Conservation (phyloP, 2,797 vertebrate genomes). For the Aratinga solstitialis region DNA sequence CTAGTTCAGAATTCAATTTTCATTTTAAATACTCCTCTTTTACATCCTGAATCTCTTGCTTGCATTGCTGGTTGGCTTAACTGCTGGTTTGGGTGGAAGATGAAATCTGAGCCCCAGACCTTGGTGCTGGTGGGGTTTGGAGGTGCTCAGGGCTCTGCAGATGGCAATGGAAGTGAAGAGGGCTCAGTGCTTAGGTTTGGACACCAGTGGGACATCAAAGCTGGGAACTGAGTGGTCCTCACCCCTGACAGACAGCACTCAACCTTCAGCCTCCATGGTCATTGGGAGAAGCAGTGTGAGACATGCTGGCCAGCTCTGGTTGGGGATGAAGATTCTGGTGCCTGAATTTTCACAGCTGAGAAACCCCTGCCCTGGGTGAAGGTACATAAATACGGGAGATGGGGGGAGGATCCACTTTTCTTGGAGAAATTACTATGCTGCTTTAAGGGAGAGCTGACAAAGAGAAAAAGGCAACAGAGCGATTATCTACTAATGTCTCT, state of each 20-base stretch:
- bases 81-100: neutral
- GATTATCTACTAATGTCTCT: neutral
- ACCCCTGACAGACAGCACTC: neutral
- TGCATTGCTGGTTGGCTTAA: neutral
- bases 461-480: neutral
- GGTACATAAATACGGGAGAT: neutral
- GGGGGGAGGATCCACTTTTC: neutral
- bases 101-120: neutral
- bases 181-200: neutral
- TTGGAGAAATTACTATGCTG: neutral
- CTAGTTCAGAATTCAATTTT: neutral
- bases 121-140: neutral
- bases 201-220: neutral
- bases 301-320: rapidly evolving
- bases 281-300: neutral
- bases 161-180: neutral
- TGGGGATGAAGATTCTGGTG: neutral
- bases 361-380: neutral
- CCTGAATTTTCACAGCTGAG: neutral
- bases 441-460: rapidly evolving
- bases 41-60: neutral
- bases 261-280: neutral
- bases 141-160: rapidly evolving
- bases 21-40: neutral
- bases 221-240: neutral